Base-by-base conservation (phyloP, 2,113 vertebrate species). In the Bothrops jararaca region DNA sequence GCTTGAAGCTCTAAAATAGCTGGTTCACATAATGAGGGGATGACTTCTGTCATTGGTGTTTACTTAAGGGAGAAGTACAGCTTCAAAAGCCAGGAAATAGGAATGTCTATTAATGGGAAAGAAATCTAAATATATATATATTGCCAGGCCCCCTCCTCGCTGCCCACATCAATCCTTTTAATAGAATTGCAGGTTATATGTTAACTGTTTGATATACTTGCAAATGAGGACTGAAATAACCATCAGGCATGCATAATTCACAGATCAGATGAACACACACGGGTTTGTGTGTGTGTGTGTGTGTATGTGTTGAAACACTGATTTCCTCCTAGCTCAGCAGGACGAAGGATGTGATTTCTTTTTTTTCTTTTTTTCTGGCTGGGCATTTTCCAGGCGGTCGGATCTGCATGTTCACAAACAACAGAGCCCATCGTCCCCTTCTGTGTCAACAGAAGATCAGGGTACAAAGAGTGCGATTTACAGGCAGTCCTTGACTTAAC, bases 1-100 rank as follows among this genome's bases (percentile, higher is more conserved):
- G 95, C 89, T 52, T 56, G 91, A 94, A 86, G 11, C 89, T 96
- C 89, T 74, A 96, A 96, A 96, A 96, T 92, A 96, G 89, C 93
- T 42, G 94, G 95, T 95, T 90, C 80, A 48, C 93, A 97, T 69
- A 93, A 95, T 52, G 91, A 80, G 92, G 89, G 94, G 94, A 57
- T 96, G 97, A 93, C 80, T 92, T 91, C 89, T 95, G 90, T 92
- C 3, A 0, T 94, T 96, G 91, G 90, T 96, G 86, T 96, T 97
- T 97, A 95, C 90, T 95, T 58, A 95, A 95, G 94, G 89, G 86
- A 88, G 94, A 95, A 52, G 85, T 92, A 85, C 88, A 29, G 69
- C 92, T 15, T 95, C 60, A 92, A 34, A 88, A 94, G 26, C 89
- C 39, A 88, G 85, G 95, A 60, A 95, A 93, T 90, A 90, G 85